Conservation (phyloP, 1,140 invertebrate species). For the Lepidurus apus region DNA sequence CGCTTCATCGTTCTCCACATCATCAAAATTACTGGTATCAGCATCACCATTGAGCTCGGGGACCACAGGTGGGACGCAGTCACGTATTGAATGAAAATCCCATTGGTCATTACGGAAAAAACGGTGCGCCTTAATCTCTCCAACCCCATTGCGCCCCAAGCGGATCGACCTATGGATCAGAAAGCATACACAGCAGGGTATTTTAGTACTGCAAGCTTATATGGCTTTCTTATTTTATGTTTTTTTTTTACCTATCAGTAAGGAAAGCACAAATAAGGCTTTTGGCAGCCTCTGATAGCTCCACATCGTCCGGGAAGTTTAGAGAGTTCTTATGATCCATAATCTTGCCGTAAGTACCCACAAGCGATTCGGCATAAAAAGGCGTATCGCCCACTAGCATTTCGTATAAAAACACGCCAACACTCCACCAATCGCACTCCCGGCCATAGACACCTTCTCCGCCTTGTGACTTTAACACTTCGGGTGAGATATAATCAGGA, state of each 20-base stretch:
- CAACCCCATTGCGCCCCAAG: conserved; percentile 85
- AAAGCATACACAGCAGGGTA: conserved; percentile 13
- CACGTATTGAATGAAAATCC: conserved; percentile 92
- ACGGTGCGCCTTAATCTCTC: conserved; percentile 89
- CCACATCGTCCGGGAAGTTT: conserved; percentile 87
- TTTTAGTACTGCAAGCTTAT: background rate
- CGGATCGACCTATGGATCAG: conserved; percentile 61
- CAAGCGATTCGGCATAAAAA: conserved; percentile 96
- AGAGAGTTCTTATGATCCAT: conserved; percentile 98
- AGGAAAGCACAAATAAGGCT: conserved; percentile 88
- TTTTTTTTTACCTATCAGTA: conserved; percentile 63
- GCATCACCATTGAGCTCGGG: conserved; percentile 92
- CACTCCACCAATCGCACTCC: conserved; percentile 99
- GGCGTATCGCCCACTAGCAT: conserved; percentile 99
- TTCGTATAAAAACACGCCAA: conserved; percentile 97
- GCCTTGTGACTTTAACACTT: conserved; percentile 95
- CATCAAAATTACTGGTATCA: conserved; percentile 98
- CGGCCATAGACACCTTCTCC: conserved; percentile 90
- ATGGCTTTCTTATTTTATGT: background rate
- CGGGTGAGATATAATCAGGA: conserved; percentile 98
- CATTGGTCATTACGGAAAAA: conserved; percentile 97
- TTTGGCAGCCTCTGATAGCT: conserved; percentile 87
- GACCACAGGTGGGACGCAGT: conserved; percentile 91
- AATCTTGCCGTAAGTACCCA: conserved; percentile 97
- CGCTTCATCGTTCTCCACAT: conserved; percentile 86